Evolutionary conservation across 2,888 invertebrate species (phyloP).

Genomic region (Drosophila monieri): DNA sequence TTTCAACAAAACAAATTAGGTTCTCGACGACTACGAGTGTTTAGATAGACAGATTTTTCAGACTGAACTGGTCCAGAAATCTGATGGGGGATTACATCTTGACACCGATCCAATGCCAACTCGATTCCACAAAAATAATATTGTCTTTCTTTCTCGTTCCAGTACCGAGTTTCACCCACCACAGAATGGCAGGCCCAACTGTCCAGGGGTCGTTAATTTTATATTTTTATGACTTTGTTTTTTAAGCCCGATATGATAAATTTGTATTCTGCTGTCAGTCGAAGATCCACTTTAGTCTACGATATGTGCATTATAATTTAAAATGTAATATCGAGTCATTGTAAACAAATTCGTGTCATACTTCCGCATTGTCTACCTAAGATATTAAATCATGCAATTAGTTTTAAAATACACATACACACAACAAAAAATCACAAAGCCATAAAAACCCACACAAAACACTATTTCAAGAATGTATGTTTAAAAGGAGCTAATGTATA

Average conservation of each 20-base stretch:
- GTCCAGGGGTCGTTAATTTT: slow-evolving; percentile 63
- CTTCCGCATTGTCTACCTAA: slow-evolving; percentile 16
- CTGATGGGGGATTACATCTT: background rate
- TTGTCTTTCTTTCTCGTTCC: slow-evolving; percentile 31
- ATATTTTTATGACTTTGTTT: slow-evolving; percentile 46
- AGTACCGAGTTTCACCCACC: slow-evolving; percentile 71
- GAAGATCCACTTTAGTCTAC: slow-evolving; percentile 10
- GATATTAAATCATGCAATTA: slow-evolving; percentile 60
- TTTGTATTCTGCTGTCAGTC: slow-evolving; percentile 5
- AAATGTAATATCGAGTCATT: slow-evolving; percentile 24
- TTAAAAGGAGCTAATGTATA: slow-evolving; percentile 30
- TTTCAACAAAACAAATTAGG: background rate
- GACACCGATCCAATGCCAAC: slow-evolving; percentile 3
- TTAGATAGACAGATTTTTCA: background rate
- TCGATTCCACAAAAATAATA: background rate
- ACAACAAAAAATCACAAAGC: background rate
- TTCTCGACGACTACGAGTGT: background rate
- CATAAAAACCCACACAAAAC: background rate
- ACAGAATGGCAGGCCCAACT: slow-evolving; percentile 80
- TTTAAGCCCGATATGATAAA: slow-evolving; percentile 44
- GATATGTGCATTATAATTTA: slow-evolving; percentile 6
- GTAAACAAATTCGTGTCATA: slow-evolving; percentile 52
- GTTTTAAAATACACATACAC: slow-evolving; percentile 41
- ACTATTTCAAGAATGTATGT: slow-evolving; percentile 38
- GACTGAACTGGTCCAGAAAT: background rate